Evolutionary conservation across 2,888 invertebrate species (phyloP).

Genomic region (Andrena bicolor): DNA sequence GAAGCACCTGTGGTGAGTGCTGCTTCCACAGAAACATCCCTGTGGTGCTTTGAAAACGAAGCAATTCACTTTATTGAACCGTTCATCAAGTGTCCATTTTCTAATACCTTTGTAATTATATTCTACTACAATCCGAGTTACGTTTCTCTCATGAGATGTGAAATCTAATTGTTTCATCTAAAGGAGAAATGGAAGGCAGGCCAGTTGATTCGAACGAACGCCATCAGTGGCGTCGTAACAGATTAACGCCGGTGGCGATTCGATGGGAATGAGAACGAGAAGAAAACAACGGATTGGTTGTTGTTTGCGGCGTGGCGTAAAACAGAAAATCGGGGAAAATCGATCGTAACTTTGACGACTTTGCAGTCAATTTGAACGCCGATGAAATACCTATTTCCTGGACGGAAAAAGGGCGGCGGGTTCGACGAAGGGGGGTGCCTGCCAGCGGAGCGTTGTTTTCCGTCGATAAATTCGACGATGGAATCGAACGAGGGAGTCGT

Average conservation of each 20-base stretch:
- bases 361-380: constrained; percentile 74
- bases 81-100: too few species aligned
- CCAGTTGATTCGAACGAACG: constrained; percentile 9
- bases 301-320: constrained; percentile 48
- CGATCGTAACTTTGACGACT: constrained; percentile 72
- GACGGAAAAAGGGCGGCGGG: constrained; percentile 59
- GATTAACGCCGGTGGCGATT: constrained; percentile 36
- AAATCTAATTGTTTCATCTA: too few species aligned
- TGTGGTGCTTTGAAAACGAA: too few species aligned
- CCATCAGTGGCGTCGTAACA: constrained; percentile 30
- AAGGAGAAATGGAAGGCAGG: background rate
- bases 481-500: constrained; percentile 69
- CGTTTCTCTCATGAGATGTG: background rate
- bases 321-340: constrained; percentile 64
- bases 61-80: background rate
- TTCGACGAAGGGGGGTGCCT: constrained; percentile 30
- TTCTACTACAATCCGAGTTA: background rate
- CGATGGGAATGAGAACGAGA: constrained; percentile 10
- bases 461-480: constrained; percentile 74
- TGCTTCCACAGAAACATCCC: background rate
- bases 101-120: too few species aligned
- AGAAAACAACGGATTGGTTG: constrained; percentile 40
- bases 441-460: constrained; percentile 68
- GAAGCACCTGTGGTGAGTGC: background rate
- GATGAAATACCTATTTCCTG: constrained; percentile 75